Conservation (phyloP, 2,888 invertebrate genomes). For the Amorpha juglandis region DNA sequence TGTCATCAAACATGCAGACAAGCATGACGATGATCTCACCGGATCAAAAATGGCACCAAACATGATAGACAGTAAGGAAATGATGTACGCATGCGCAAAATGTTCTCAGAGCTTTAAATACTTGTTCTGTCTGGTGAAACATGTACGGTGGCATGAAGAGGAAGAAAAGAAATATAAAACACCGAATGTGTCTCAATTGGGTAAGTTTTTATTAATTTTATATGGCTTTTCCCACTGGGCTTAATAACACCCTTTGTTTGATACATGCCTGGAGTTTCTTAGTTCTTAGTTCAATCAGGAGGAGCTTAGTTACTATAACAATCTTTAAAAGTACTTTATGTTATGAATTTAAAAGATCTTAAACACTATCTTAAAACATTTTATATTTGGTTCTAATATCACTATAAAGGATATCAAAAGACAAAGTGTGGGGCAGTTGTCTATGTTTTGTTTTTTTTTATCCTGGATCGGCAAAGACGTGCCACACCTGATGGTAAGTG, state of each 20-base stretch:
- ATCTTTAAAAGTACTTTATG: too few species aligned
- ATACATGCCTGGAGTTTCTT: too few species aligned
- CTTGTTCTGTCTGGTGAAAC: constrained; percentile 67
- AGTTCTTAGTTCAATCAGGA: too few species aligned
- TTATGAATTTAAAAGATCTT: too few species aligned
- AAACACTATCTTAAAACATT: too few species aligned
- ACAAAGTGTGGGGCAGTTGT: too few species aligned
- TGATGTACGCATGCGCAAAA: constrained; percentile 75
- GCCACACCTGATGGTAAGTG: too few species aligned
- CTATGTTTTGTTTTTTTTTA: too few species aligned
- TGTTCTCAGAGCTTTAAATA: constrained; percentile 69
- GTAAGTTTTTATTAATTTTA: constrained; percentile 39
- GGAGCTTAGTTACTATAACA: too few species aligned
- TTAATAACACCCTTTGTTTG: not conserved
- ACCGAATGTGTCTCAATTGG: constrained; percentile 34
- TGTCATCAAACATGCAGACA: constrained; percentile 66
- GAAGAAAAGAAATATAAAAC: constrained; percentile 54
- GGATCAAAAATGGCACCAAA: constrained; percentile 31
- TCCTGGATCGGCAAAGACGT: too few species aligned
- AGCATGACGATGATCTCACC: constrained; percentile 40
- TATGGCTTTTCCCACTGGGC: not conserved
- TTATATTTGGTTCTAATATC: too few species aligned
- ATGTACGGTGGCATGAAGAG: constrained; percentile 70
- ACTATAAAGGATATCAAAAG: too few species aligned
- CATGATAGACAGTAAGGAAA: constrained; percentile 42